Evolutionary conservation across 2,888 invertebrate genomes (phyloP), one percentile per base, ranked within the genome.

Genomic region (Ceramica pisi): DNA sequence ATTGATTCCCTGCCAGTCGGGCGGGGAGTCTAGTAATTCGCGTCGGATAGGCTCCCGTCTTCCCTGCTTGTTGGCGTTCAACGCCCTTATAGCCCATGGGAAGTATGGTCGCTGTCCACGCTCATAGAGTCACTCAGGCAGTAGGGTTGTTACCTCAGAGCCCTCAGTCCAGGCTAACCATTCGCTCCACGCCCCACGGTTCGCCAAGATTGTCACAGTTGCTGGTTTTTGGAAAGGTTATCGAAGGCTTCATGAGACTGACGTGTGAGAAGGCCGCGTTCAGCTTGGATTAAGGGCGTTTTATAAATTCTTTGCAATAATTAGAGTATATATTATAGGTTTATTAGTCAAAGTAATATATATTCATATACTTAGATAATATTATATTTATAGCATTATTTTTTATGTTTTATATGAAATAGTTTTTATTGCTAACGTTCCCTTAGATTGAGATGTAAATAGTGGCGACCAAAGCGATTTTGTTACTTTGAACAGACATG

Each of bases 151-250:
- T 79, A 55, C 38, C 21, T 16, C 41, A 12, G 26, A 71, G 57
- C 46, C 71, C 71, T 55, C 8, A 44, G 26, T 63, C 26, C 66
- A 68, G 60, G 56, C 19, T n/a, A 55, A 48, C 56, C 56, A 21
- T 2, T n/a, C n/a, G 2, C 8, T 19, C 50, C 44, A 51, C 76
- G 50, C n/a, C 10, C 35, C 1, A 2, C 44, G 66, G 66, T 19
- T 1, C 41, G 82, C 46, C 16, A 9, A 62, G 79, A 80, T 72
- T 26, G 79, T 81, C 78, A 26, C 3, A n/a, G 79, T 67, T 81
- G 82, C 19, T 81, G 72, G 79, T 72, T 23, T 63, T 31, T 10
- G 78, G 51, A 57, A 46, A 55, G 73, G 72, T 46, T 55, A 55
- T 70, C 50, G 79, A 55, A n/a, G 72, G 82, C 50, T 60, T 41